phyloP scores from a whole-genome alignment of 1,140 invertebrate genomes.

The Ceratitis capitata region DNA sequence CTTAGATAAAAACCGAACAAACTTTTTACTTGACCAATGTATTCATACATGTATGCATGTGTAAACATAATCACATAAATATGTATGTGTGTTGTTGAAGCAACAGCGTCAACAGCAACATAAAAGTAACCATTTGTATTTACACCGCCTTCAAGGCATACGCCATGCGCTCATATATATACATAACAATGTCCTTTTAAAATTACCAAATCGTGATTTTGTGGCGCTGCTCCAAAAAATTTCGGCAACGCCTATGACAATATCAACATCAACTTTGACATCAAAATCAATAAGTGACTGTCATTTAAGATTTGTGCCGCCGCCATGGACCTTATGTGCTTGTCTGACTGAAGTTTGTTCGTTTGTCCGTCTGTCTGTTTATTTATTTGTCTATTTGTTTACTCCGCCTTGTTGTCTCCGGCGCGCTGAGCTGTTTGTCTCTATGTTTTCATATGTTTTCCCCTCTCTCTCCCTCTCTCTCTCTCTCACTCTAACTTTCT shows the following conservation, averaged over 20 bases:
- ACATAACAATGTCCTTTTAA: neutral
- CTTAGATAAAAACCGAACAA: too few species aligned
- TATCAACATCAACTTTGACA: slow-evolving; percentile 17
- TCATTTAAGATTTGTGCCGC: slow-evolving; percentile 1
- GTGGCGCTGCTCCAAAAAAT: neutral
- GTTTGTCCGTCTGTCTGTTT: neutral
- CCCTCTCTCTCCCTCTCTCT: neutral
- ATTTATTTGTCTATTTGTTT: slow-evolving; percentile 5
- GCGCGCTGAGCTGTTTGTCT: neutral
- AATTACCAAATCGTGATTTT: neutral
- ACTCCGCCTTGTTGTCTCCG: neutral
- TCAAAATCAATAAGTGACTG: slow-evolving; percentile 27
- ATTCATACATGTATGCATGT: too few species aligned
- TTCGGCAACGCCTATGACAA: neutral
- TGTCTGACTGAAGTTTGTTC: neutral
- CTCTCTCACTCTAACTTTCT: neutral
- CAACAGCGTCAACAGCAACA: slow-evolving; percentile 1
- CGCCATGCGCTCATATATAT: neutral
- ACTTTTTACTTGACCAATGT: too few species aligned
- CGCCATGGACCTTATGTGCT: neutral
- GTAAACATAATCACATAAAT: too few species aligned
- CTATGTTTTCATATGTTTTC: neutral
- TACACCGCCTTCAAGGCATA: neutral
- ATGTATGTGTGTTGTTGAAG: too few species aligned
- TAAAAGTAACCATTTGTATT: neutral